Percentiles rank a stretch among this genome's conserved stretches.
Conservation (phyloP, 2,888 invertebrate species). For the Meteorus cinctellus region DNA sequence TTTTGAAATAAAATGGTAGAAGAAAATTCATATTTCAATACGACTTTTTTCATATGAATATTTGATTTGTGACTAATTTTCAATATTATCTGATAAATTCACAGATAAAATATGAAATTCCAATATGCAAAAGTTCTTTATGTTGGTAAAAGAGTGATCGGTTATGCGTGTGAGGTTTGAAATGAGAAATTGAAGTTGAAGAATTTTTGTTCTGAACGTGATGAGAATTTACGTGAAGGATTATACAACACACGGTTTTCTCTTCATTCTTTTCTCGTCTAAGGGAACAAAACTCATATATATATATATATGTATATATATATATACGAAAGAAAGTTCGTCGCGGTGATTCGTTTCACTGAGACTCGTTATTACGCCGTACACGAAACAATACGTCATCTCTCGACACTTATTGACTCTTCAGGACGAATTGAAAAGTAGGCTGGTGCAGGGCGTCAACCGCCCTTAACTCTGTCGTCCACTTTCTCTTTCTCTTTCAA, state of each 20-base stretch:
- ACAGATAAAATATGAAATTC: background rate
- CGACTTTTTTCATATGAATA: too few relatives aligned
- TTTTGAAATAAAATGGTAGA: too few relatives aligned
- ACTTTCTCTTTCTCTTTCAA: constrained; percentile 20
- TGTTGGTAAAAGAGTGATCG: background rate
- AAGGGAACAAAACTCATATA: background rate
- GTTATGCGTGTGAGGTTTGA: background rate
- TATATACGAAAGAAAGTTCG: background rate
- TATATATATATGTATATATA: background rate
- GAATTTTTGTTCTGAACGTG: constrained; percentile 33
- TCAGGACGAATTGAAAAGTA: constrained; percentile 71
- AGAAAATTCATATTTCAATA: too few relatives aligned
- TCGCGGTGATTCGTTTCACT: constrained; percentile 11
- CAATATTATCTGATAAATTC: too few relatives aligned
- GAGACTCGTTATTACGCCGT: constrained; percentile 38
- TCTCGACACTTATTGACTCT: constrained; percentile 73
- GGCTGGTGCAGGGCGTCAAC: constrained; percentile 45
- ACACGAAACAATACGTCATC: constrained; percentile 65
- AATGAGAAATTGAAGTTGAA: background rate
- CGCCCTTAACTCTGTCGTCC: background rate
- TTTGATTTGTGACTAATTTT: too few relatives aligned
- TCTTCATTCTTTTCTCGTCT: constrained; percentile 10
- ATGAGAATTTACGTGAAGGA: constrained; percentile 24
- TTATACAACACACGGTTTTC: background rate
- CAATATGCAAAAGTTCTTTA: background rate